A percentile compares a stretch with the other conserved stretches of the same genome.
phyloP scores from a whole-genome alignment of 1,140 invertebrate genomes.

The Trachymyrmex cornetzi region DNA sequence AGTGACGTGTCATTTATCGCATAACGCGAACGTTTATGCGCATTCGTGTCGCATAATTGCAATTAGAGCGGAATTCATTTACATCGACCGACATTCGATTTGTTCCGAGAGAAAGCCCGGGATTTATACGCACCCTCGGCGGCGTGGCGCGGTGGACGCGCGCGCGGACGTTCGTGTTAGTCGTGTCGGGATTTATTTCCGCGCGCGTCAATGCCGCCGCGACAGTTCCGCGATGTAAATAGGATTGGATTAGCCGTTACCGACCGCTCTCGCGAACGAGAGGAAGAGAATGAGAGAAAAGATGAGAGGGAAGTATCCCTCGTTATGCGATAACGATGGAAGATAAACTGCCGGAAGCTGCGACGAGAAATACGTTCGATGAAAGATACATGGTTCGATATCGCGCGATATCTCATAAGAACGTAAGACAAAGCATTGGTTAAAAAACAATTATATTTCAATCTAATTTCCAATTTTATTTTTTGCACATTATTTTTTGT shows the following conservation, averaged over 20 bases:
- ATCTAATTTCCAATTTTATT: background rate
- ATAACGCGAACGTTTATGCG: slow-evolving; percentile 75
- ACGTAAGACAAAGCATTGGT: background rate
- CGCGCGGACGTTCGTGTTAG: slow-evolving; percentile 27
- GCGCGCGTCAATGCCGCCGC: slow-evolving; percentile 68
- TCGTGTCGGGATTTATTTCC: slow-evolving; percentile 76
- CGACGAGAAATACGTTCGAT: background rate
- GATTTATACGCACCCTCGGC: slow-evolving; percentile 65
- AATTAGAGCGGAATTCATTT: slow-evolving; percentile 80
- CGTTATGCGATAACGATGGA: slow-evolving; percentile 41
- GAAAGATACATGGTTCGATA: background rate
- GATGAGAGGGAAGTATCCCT: background rate
- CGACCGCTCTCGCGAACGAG: background rate
- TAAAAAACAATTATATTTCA: background rate
- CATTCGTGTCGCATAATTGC: slow-evolving; percentile 75
- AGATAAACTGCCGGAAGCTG: slow-evolving; percentile 37
- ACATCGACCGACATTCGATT: slow-evolving; percentile 78
- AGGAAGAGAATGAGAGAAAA: background rate
- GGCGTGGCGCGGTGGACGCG: slow-evolving; percentile 9
- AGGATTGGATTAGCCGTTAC: slow-evolving; percentile 71
- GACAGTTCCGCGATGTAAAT: slow-evolving; percentile 70
- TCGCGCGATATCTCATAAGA: background rate
- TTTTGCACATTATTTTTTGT: background rate
- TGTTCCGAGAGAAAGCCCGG: slow-evolving; percentile 74
- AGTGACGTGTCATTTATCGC: slow-evolving; percentile 77